Conservation (phyloP, 1,140 invertebrate genomes). For the Bombus ignitus region DNA sequence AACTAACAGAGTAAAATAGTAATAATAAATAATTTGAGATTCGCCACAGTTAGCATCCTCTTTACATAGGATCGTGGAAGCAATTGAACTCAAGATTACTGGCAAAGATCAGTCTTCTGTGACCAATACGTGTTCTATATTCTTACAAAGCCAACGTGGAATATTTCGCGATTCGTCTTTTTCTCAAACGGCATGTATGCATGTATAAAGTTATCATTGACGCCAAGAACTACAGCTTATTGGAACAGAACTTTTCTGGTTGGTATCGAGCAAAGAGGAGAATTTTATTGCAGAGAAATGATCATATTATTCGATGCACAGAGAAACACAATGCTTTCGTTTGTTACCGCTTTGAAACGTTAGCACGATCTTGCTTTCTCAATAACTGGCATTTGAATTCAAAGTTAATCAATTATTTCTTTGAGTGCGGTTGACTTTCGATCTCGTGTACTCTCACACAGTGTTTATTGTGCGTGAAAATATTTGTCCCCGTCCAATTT, state of each 20-base stretch:
- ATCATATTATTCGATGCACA: not conserved
- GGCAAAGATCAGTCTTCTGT: not conserved
- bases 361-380: not conserved
- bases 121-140: too few species aligned
- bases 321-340: not conserved
- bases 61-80: too few species aligned
- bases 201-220: not conserved
- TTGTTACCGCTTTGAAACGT: not conserved
- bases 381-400: not conserved
- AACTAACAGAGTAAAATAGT: not conserved
- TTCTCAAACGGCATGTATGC: not conserved
- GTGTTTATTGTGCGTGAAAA: too few species aligned
- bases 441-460: not conserved
- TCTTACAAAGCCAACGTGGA: too few species aligned
- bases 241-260: not conserved
- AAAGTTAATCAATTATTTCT: not conserved
- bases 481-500: not conserved
- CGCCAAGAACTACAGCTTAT: not conserved
- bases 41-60: not conserved
- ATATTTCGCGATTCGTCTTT: too few species aligned
- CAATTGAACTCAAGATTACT: conserved; percentile 4
- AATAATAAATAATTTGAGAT: not conserved
- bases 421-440: not conserved
- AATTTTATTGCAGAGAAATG: too few species aligned
- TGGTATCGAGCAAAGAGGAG: too few species aligned